Evolutionary conservation across 2,797 vertebrate genomes (phyloP), one percentile per base, ranked within the genome.

Genomic region (Parotocinclus haroldoi): DNA sequence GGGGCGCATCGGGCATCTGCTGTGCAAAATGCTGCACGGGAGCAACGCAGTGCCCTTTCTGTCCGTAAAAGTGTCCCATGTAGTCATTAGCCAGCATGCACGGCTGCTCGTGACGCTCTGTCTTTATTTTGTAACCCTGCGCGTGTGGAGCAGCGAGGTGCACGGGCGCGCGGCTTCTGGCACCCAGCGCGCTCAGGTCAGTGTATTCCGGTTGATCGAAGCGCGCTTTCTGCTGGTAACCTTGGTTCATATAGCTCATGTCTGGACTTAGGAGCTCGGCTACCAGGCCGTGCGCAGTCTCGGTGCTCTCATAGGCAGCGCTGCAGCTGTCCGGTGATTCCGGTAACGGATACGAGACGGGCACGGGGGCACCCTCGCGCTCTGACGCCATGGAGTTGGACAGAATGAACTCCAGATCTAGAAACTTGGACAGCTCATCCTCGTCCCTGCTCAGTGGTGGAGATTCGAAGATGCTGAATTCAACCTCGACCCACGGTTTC

Each of bases 331-430:
- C 45, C 45, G 45, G 45, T 48, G 45, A 95, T 73, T 94, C 93
- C 0, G 94, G 94, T 61, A 95, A 68, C 0, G 91, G 89, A 38
- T 93, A 95, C 36, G 45, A 95, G 0, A 87, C 83, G 54, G 79
- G 81, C 1, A 45, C 19, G 1, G 66, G 7, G 76, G 1, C 58
- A 72, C 71, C 63, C 13, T 64, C 79, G 48, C 61, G 78, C n/a
- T 83, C 84, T 0, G 85, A 76, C 42, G 81, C 71, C 53, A 91
- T 83, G 0, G 88, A 90, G 84, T 96, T 95, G 0, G 93, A 90
- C 70, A 96, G 71, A 68, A 96, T 96, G 81, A 96, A 96, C 53
- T 96, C 95, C 58, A 96, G 82, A 80, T 96, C 95, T 74, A 96
- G 67, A 72, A 93, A 94, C 55, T 86, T 92, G 4, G 87, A 90